Percentiles rank a stretch among this genome's conserved stretches.
phyloP scores from a whole-genome alignment of 2,888 invertebrate genomes.

The Xiphydria camelus region DNA sequence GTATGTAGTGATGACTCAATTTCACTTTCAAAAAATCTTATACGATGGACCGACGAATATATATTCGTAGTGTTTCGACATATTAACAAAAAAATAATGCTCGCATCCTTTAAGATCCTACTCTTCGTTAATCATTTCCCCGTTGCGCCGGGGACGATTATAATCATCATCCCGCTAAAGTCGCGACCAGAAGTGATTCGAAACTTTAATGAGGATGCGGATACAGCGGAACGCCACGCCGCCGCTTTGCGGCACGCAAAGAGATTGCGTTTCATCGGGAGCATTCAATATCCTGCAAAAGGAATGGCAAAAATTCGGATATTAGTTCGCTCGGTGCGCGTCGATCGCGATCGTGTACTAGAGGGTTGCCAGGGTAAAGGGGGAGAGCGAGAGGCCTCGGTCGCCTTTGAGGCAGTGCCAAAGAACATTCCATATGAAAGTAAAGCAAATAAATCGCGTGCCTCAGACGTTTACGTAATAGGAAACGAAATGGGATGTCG shows the following conservation, averaged over 20 bases:
- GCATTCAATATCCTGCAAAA: constrained; percentile 44
- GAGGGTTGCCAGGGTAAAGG: background rate
- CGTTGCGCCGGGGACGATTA: too few relatives aligned
- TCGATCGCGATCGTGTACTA: constrained; percentile 47
- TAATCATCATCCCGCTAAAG: too few relatives aligned
- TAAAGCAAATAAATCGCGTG: constrained; percentile 43
- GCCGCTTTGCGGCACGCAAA: constrained; percentile 20
- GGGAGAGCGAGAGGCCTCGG: constrained; percentile 16
- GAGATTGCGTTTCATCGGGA: constrained; percentile 24
- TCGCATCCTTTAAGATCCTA: too few relatives aligned
- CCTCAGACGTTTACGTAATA: constrained; percentile 50
- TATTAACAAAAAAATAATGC: too few relatives aligned
- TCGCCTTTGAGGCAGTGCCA: constrained; percentile 43
- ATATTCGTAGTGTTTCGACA: too few relatives aligned
- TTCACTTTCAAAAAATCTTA: too few relatives aligned
- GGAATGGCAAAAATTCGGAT: constrained; percentile 52
- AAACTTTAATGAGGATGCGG: too few relatives aligned
- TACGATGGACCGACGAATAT: too few relatives aligned
- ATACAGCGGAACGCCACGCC: too few relatives aligned
- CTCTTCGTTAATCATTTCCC: too few relatives aligned
- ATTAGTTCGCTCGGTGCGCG: constrained; percentile 45
- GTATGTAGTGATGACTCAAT: too few relatives aligned
- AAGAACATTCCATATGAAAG: constrained; percentile 45
- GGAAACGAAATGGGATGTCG: constrained; percentile 52
- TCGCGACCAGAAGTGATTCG: too few relatives aligned